Evolutionary conservation across 2,113 vertebrate species (phyloP), one percentile per base, ranked within the genome.

Genomic region (Camelus dromedarius): DNA sequence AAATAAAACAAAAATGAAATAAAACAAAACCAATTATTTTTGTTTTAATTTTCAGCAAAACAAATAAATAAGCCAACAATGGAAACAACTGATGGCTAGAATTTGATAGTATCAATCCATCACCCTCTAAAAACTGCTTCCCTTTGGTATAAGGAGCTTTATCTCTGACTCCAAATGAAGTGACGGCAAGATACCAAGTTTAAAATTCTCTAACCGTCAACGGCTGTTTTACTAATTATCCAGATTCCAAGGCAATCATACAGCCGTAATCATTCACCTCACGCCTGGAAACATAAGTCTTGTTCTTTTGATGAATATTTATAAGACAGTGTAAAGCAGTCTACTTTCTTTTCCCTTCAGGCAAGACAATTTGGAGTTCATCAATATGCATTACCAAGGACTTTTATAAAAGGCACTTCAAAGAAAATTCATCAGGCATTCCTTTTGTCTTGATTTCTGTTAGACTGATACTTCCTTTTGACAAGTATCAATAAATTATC

Each of bases 291-390:
- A 99, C 99, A 98, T 98, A 98, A 99, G 98, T 99, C 98, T 98
- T 99, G 98, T 98, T 99, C 98, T 98, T 98, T 98, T 99, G 98
- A 99, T 99, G 99, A 99, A 99, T 99, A 99, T 99, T 99, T 99
- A 99, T 99, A 99, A 99, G 98, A 98, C 98, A 99, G 99, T 99
- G 99, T 99, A 99, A 99, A 99, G 99, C 98, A 99, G 99, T 99
- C 98, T 98, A 99, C 99, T 99, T 99, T 98, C 99, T 99, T 99
- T 98, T 99, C 98, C 99, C 99, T 99, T 98, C 98, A 99, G 99
- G 99, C 99, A 99, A 99, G 99, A 99, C 99, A 99, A 99, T 99
- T 99, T 99, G 99, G 99, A 99, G 99, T 99, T 99, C 99, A 99
- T 99, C 99, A 99, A 99, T 99, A 99, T 99, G 99, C 99, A 99